A percentile compares a stretch with the other conserved stretches of the same genome.
Evolutionary conservation across 2,888 invertebrate species (phyloP).

Genomic region (Hypsopygia costalis): DNA sequence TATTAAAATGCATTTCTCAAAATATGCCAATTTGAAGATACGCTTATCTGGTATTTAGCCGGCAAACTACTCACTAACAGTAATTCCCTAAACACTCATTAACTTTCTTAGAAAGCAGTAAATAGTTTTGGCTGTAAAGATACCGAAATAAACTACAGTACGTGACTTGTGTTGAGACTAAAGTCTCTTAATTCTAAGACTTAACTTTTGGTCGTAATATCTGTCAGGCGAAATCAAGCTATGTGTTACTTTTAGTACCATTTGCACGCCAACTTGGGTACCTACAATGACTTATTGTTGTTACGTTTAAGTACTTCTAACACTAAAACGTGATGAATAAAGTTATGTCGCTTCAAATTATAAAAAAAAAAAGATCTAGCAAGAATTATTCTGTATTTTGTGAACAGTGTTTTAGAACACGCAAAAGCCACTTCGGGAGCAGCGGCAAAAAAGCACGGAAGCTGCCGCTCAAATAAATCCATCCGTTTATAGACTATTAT

Average conservation of each 20-base stretch:
- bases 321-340: not conserved
- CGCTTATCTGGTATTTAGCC: too few relatives aligned
- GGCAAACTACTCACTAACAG: too few relatives aligned
- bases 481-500: too few relatives aligned
- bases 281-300: not conserved
- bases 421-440: too few relatives aligned
- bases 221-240: constrained; percentile 1
- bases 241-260: constrained; percentile 7
- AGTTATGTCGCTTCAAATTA: not conserved
- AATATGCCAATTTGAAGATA: too few relatives aligned
- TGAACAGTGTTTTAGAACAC: too few relatives aligned
- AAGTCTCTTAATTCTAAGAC: not conserved
- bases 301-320: not conserved
- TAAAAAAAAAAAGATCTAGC: too few relatives aligned
- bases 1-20: too few relatives aligned
- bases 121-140: not conserved
- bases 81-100: too few relatives aligned
- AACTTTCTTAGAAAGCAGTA: not conserved
- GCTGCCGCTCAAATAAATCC: too few relatives aligned
- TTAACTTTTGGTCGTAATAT: not conserved
- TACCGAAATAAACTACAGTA: not conserved
- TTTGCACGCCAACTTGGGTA: constrained; percentile 5
- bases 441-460: too few relatives aligned
- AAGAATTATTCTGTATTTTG: too few relatives aligned
- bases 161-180: not conserved